These are phyloP conservation scores for Andrena trimmerana DNA, from an alignment of 2,888 invertebrate genomes.

Conservation along the genomic window DNA sequence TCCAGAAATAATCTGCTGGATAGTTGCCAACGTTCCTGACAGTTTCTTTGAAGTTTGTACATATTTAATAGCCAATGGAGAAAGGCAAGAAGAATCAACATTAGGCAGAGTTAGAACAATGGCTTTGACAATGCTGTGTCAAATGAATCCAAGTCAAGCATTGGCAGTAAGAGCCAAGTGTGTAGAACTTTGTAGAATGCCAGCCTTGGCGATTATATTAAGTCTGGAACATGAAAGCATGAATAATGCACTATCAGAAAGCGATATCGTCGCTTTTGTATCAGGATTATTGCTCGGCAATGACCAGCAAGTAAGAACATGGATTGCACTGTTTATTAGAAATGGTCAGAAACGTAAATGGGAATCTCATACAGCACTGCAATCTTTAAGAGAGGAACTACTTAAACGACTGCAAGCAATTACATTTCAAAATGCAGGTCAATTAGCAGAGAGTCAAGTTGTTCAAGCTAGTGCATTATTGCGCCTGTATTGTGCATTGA, in stretches of 20 bases:
- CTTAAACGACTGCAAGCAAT: conserved; percentile 89
- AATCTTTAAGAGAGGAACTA: conserved; percentile 91
- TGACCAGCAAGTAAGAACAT: conserved; percentile 94
- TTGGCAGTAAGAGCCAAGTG: conserved; percentile 94
- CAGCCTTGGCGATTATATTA: conserved; percentile 93
- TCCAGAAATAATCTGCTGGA: conserved; percentile 94
- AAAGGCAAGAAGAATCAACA: conserved; percentile 93
- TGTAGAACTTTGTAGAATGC: conserved; percentile 95
- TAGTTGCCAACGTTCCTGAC: conserved; percentile 98
- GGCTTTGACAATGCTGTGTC: conserved; percentile 92
- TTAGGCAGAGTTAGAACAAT: conserved; percentile 91
- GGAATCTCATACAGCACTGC: conserved; percentile 90
- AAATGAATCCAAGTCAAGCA: conserved; percentile 95
- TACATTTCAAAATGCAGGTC: conserved; percentile 88
- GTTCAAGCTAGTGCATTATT: conserved; percentile 96
- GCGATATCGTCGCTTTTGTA: conserved; percentile 92
- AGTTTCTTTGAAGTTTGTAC: conserved; percentile 96
- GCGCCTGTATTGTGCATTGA: conserved; percentile 95
- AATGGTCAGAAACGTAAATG: conserved; percentile 94
- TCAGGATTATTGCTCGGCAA: conserved; percentile 96
- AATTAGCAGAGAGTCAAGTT: conserved; percentile 88
- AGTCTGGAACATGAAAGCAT: conserved; percentile 89
- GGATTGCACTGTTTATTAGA: conserved; percentile 97
- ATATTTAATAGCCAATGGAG: conserved; percentile 94
- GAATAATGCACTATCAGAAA: conserved; percentile 77